Conservation (phyloP, 1,140 invertebrate genomes). For the Schlechtendalia chinensis region DNA sequence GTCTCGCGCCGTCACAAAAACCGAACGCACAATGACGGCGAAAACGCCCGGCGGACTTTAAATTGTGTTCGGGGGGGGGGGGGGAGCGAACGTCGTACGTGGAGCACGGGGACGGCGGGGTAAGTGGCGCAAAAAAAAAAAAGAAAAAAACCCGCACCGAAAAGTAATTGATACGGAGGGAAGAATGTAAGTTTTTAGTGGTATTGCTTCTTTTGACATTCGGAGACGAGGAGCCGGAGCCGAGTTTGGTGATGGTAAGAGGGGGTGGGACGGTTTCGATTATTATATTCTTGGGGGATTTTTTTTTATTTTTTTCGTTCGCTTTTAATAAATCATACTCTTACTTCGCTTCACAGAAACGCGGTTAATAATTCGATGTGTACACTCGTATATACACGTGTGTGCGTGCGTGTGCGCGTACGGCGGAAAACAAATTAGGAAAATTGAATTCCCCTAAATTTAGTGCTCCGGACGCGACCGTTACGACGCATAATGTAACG, state of each 20-base stretch:
- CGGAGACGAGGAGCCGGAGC: neutral
- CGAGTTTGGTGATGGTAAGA: too few relatives aligned
- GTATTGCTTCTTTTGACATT: constrained; percentile 48
- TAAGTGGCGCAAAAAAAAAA: too few relatives aligned
- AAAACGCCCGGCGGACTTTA: constrained; percentile 49
- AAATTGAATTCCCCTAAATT: constrained; percentile 28
- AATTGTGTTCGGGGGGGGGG: constrained; percentile 47
- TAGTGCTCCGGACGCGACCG: neutral
- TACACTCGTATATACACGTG: neutral
- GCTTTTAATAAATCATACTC: constrained; percentile 46
- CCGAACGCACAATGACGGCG: constrained; percentile 48
- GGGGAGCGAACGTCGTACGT: neutral
- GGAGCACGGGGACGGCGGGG: neutral
- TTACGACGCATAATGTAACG: too few relatives aligned
- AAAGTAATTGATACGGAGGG: constrained; percentile 47
- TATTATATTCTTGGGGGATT: constrained; percentile 36
- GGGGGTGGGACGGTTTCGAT: constrained; percentile 29
- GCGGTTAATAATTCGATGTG: constrained; percentile 21
- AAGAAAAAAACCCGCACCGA: constrained; percentile 46
- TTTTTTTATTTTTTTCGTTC: constrained; percentile 7
- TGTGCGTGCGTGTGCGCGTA: neutral
- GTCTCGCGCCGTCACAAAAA: constrained; percentile 46
- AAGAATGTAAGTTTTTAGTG: constrained; percentile 48
- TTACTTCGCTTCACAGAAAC: constrained; percentile 32
- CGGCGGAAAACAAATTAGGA: constrained; percentile 22